Evolutionary conservation across 2,888 invertebrate species (phyloP).

Genomic region (Thera obeliscata): DNA sequence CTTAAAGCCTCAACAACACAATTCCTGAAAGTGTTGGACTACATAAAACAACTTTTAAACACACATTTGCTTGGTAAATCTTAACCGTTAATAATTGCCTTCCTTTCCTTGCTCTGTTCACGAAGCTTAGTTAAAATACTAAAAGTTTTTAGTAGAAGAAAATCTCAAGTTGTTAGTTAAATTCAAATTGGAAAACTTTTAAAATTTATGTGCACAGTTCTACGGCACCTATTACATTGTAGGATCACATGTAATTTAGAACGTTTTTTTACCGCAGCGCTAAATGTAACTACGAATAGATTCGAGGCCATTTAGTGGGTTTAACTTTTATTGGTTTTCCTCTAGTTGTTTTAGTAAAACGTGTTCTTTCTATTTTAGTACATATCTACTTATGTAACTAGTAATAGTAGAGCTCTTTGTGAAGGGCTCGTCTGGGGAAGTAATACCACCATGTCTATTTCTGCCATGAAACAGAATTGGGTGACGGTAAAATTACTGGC

Average conservation of each 20-base stretch:
- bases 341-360: too few relatives aligned
- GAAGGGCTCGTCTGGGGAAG: too few relatives aligned
- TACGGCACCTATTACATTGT: constrained; percentile 71
- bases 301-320: not conserved
- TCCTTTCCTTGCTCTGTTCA: constrained; percentile 49
- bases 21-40: constrained; percentile 24
- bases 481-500: too few relatives aligned
- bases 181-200: constrained; percentile 81
- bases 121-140: constrained; percentile 68
- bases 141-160: constrained; percentile 71
- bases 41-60: constrained; percentile 44
- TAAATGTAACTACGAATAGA: not conserved
- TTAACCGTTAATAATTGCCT: constrained; percentile 59
- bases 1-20: constrained; percentile 13
- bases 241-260: constrained; percentile 31
- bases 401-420: too few relatives aligned
- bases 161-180: constrained; percentile 79
- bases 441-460: too few relatives aligned
- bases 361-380: too few relatives aligned
- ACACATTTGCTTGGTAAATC: constrained; percentile 53
- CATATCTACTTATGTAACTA: too few relatives aligned
- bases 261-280: not conserved
- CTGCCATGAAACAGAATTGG: too few relatives aligned
- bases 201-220: constrained; percentile 77
- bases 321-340: not conserved